A percentile compares a stretch with the other conserved stretches of the same genome.
Conservation (phyloP, 2,113 vertebrate genomes). For the Strix uralensis region DNA sequence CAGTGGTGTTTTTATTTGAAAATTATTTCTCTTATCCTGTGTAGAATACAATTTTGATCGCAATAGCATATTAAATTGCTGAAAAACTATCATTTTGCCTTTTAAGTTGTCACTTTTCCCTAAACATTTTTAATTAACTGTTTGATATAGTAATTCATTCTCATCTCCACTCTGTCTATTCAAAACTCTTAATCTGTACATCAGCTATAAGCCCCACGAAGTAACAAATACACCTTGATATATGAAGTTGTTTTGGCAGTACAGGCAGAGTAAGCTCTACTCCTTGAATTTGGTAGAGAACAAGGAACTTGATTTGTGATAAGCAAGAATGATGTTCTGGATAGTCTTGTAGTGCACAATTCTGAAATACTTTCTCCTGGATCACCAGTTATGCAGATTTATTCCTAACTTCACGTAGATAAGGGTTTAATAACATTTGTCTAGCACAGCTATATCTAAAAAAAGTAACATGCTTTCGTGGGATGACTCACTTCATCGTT, state of each 20-base stretch:
- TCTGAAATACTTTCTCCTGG: not conserved
- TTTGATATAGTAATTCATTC: conserved; percentile 40
- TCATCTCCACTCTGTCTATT: not conserved
- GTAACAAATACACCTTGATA: not conserved
- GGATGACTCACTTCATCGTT: not conserved
- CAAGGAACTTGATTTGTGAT: not conserved
- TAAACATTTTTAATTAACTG: conserved; percentile 45
- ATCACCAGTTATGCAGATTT: not conserved
- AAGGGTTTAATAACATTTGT: not conserved
- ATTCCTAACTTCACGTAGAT: not conserved
- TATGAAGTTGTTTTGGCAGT: not conserved
- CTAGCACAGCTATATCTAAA: not conserved
- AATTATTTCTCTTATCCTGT: not conserved
- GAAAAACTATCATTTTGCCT: conserved; percentile 22
- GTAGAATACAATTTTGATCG: conserved; percentile 19
- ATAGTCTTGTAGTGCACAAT: not conserved
- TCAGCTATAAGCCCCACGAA: not conserved
- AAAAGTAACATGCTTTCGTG: not conserved
- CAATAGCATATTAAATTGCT: conserved; percentile 18
- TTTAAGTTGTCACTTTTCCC: conserved; percentile 7
- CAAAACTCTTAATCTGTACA: not conserved
- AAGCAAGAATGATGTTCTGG: not conserved
- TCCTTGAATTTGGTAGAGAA: not conserved
- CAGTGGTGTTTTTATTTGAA: conserved; percentile 8
- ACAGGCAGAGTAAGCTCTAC: not conserved